Evolutionary conservation across 2,797 vertebrate species (phyloP).

Genomic region (Champsocephalus gunnari): DNA sequence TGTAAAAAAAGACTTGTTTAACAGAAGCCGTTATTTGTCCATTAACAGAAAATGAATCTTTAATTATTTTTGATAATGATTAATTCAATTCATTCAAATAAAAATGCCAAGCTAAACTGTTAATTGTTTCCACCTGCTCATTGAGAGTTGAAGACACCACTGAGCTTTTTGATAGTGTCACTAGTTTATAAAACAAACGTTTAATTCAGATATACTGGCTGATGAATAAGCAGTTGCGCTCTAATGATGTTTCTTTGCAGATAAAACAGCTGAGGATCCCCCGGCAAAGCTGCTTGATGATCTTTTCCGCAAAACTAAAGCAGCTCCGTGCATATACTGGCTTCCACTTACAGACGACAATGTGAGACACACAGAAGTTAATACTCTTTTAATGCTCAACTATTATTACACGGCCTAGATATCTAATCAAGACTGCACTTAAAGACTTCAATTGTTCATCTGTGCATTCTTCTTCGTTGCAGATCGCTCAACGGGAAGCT

Average conservation of each 20-base stretch:
- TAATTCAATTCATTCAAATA: not conserved
- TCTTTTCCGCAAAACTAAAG: conserved; percentile 94
- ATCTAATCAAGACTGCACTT: not conserved
- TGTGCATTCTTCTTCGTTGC: conserved; percentile 1
- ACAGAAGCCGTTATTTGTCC: not conserved
- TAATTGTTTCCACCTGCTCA: not conserved
- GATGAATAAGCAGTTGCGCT: not conserved
- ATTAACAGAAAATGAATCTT: no score
- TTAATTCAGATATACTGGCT: not conserved
- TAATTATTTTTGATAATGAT: not conserved
- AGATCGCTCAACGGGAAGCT: conserved; percentile 87
- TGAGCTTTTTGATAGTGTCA: not conserved
- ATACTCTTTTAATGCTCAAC: not conserved
- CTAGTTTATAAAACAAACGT: not conserved
- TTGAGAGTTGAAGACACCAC: not conserved
- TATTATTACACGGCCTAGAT: not conserved
- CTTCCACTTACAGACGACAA: conserved; percentile 93
- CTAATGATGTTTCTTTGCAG: conserved; percentile 62
- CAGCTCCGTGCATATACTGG: conserved; percentile 95
- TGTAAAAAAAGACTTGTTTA: not conserved
- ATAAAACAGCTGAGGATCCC: conserved; percentile 90
- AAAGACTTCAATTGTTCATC: fast-evolving
- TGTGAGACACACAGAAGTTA: conserved; percentile 69
- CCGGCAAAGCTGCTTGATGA: conserved; percentile 93
- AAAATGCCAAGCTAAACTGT: not conserved